Evolutionary conservation across 2,888 invertebrate species (phyloP), one percentile per base, ranked within the genome.

Genomic region (Drosophila neotestacea): DNA sequence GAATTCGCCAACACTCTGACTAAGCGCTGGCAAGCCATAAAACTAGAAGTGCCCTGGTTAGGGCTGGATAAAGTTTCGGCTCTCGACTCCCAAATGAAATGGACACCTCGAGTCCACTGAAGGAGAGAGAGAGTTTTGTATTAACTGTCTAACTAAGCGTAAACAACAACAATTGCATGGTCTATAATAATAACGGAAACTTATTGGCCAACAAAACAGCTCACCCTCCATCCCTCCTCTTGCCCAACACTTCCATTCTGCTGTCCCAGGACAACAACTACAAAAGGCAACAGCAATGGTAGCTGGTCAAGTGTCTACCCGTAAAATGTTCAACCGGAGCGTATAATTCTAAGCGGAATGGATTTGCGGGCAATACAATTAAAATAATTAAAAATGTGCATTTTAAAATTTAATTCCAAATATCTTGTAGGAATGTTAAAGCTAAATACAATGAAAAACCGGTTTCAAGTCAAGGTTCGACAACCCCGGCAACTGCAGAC

Each of bases 101-200:
- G 70, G 71, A 88, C 71, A 73, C 67, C 39, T 46, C 22, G 7
- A 39, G 28, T 10, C 6, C n/a, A 13, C 34, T 32, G 32, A 6
- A 34, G 42, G n/a, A 34, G 56, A 28, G 36, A 52, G 67, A 65
- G 58, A 71, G 61, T 71, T 73, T 85, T 70, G 48, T 81, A 87
- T 84, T 87, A 89, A 85, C 85, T 79, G 73, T 60, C 72, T 73
- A 60, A 65, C 77, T 71, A 73, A 73, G 68, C 74, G 78, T 64
- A 65, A 70, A 60, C 70, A 79, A 70, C 66, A 71, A 68, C 61
- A 70, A 60, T 63, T 54, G 46, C 61, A 44, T 44, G 28, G 55
- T 75, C 79, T 48, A 77, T 88, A 84, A 89, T 84, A 87, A 87
- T 81, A 89, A 81, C 72, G 52, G 63, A 87, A 88, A 79, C 77